Evolutionary conservation across 2,797 vertebrate genomes (phyloP).

Genomic region (Masticophis lateralis): DNA sequence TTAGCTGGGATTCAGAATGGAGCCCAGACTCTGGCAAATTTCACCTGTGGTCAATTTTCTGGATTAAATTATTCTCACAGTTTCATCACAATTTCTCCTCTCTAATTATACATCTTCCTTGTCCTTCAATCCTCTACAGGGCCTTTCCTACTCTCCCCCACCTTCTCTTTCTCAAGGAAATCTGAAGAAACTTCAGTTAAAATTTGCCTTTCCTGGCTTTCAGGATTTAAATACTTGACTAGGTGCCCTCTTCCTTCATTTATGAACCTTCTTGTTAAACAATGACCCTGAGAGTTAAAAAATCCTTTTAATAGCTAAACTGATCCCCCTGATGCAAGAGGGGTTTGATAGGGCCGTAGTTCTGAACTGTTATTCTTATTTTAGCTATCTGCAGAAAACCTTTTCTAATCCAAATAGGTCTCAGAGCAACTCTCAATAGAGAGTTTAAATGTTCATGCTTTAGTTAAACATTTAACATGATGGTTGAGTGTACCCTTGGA

Average conservation of each 20-base stretch:
- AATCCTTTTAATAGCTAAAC: neutral
- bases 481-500: neutral
- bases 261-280: neutral
- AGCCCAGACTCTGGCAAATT: neutral
- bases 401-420: neutral
- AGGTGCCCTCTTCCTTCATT: neutral
- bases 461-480: rapidly evolving
- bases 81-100: neutral
- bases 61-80: neutral
- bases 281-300: neutral
- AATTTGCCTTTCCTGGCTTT: neutral
- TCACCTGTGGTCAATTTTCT: neutral
- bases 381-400: neutral
- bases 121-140: neutral
- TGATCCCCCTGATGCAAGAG: neutral
- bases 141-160: neutral
- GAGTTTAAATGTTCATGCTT: neutral
- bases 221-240: neutral
- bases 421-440: neutral
- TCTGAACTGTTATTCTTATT: neutral
- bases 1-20: neutral
- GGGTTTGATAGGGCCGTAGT: neutral
- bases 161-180: neutral
- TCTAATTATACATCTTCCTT: neutral
- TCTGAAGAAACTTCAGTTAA: neutral